Base-by-base conservation (phyloP, 2,113 vertebrate species). In the Poeciliopsis retropinna region DNA sequence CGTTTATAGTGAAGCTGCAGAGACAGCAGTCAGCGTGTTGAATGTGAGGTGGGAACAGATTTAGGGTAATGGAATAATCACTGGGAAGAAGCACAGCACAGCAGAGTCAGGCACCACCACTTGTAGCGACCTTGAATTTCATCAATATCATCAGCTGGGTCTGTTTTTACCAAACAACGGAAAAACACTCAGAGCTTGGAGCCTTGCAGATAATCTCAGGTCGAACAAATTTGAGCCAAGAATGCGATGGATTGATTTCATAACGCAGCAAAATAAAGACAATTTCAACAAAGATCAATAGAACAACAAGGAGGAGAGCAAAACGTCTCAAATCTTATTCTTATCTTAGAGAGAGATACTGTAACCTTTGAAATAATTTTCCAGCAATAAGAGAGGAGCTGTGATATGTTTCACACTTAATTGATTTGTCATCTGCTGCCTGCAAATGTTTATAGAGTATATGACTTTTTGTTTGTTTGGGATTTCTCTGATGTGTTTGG, bases 1-100 rank as follows among this genome's bases (percentile, higher is more conserved):
- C 62, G 27, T 70, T 82, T 73, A 57, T 74, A 82, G 17, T 64
- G 73, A 64, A 73, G 77, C 64, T 82, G 65, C 70, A 71, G 70
- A 39, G 70, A 75, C 64, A 77, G 41, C 61, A 67, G 75, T 87
- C 80, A 76, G 85, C 31, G 60, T 79, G 82, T 73, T 80, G 66
- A 85, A 83, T 83, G 84, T 77, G 79, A 72, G 77, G 73, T 78
- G 84, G 84, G 81, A 88, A 86, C 69, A 76, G 72, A 89, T 87
- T 88, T 83, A 73, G 64, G 79, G 77, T 85, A 88, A 91, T 88
- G 86, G 85, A 86, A 87, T 91, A 88, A 91, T 91, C 73, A 80
- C 60, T 28, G 70, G 78, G 74, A 83, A 87, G 76, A 69, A 77
- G 77, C 82, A 76, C 28, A 51, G 66, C 8, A 39, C n/a, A 72